Conservation (phyloP, 2,888 invertebrate species). For the Julus scandinavius region DNA sequence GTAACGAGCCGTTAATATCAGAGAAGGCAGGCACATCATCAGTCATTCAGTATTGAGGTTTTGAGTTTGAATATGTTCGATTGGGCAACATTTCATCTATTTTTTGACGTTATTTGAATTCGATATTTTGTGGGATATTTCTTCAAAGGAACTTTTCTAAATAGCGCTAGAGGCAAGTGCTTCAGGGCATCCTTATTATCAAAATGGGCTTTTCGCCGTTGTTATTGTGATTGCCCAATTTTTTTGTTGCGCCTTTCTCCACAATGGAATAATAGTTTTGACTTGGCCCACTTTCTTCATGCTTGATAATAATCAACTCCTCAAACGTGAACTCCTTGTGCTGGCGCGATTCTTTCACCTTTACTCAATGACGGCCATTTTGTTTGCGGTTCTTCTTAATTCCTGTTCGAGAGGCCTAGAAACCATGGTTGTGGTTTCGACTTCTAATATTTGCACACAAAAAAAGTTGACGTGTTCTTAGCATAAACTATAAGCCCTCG, state of each 20-base stretch:
- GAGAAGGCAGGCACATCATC: no score
- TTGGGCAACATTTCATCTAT: no score
- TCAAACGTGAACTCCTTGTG: slow-evolving; percentile 29
- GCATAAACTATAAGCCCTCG: slow-evolving; percentile 5
- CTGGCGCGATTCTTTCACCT: slow-evolving; percentile 20
- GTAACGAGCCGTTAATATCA: no score
- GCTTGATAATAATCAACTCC: slow-evolving; percentile 17
- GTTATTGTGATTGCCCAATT: slow-evolving; percentile 8
- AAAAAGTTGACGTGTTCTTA: background rate
- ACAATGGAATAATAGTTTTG: slow-evolving; percentile 18
- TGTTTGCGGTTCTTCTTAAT: background rate
- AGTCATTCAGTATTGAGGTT: no score
- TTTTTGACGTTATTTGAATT: no score
- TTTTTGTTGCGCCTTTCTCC: slow-evolving; percentile 12
- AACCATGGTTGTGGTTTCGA: background rate
- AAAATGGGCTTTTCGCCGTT: slow-evolving; percentile 16
- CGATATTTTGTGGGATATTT: no score
- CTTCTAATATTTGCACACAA: background rate
- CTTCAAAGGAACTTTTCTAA: no score
- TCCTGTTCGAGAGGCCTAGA: background rate
- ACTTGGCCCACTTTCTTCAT: slow-evolving; percentile 35
- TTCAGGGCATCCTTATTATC: background rate
- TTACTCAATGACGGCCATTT: background rate
- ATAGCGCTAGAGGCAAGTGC: background rate
- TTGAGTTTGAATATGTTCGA: no score